These are phyloP conservation scores for Machimus rusticus DNA, from an alignment of 2,888 invertebrate genomes.

Conservation along the genomic window DNA sequence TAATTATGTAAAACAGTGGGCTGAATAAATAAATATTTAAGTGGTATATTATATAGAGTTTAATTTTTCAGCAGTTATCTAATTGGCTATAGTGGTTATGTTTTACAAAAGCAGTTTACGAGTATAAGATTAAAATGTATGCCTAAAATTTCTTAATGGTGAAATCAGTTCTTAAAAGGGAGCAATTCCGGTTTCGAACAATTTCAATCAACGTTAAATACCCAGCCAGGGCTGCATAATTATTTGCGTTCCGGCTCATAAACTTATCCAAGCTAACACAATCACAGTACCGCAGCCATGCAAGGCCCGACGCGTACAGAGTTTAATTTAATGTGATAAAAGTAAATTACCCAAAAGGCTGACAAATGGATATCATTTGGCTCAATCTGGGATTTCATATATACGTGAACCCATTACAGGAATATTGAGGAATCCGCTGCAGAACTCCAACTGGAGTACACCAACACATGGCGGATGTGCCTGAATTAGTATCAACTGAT, in stretches of 20 bases:
- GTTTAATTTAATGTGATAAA: slow-evolving; percentile 42
- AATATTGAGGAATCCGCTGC: slow-evolving; percentile 19
- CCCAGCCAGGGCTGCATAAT: slow-evolving; percentile 2
- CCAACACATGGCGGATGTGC: background rate
- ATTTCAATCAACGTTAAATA: slow-evolving; percentile 24
- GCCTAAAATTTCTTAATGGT: background rate
- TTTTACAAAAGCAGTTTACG: background rate
- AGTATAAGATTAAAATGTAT: background rate
- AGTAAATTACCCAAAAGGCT: slow-evolving; percentile 39
- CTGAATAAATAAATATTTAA: too few relatives aligned
- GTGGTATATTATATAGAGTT: background rate
- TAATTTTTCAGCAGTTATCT: too few relatives aligned
- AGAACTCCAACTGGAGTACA: background rate
- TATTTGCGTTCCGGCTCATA: slow-evolving; percentile 19
- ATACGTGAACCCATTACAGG: slow-evolving; percentile 33
- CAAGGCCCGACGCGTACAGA: slow-evolving; percentile 12
- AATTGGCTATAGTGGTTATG: too few relatives aligned
- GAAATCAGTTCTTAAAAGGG: background rate
- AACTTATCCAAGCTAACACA: slow-evolving; percentile 34
- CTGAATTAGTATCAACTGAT: slow-evolving; percentile 12
- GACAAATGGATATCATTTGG: slow-evolving; percentile 49
- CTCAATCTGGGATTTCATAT: slow-evolving; percentile 46
- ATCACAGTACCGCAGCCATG: slow-evolving; percentile 39
- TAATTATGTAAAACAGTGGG: too few relatives aligned
- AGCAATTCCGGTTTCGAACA: background rate